Evolutionary conservation across 2,888 invertebrate species (phyloP).

Genomic region (Platypus cylindrus): DNA sequence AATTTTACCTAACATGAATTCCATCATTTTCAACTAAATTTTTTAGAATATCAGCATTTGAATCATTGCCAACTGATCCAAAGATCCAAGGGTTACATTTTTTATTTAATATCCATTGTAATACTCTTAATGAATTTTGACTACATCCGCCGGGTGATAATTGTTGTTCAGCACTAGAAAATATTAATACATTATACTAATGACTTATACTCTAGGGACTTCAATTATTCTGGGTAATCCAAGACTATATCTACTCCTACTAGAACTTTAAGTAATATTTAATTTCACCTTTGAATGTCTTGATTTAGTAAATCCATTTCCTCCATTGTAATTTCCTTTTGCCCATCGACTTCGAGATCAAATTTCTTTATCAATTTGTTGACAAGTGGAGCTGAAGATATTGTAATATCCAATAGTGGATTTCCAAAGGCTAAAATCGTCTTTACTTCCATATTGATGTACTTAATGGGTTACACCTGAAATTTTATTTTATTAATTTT

Average conservation of each 20-base stretch:
- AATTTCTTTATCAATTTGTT: constrained; percentile 28
- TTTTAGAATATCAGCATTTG: constrained; percentile 33
- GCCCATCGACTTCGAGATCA: constrained; percentile 30
- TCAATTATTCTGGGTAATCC: no score
- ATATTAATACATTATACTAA: no score
- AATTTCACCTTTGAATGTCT: constrained; percentile 24
- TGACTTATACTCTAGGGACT: no score
- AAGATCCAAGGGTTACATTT: constrained; percentile 31
- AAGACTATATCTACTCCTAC: neutral
- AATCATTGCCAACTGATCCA: constrained; percentile 41
- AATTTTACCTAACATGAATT: no score
- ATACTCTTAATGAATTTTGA: constrained; percentile 38
- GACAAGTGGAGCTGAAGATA: constrained; percentile 23
- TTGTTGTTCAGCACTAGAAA: constrained; percentile 23
- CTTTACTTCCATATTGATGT: no score
- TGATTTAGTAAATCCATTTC: constrained; percentile 25
- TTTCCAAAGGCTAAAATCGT: constrained; percentile 35
- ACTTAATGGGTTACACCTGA: no score
- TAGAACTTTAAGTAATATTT: no score
- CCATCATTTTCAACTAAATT: constrained; percentile 31
- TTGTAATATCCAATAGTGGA: constrained; percentile 34
- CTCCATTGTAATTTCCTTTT: constrained; percentile 28
- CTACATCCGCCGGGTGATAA: constrained; percentile 36
- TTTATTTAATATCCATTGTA: constrained; percentile 31
- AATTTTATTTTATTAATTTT: no score